Evolutionary conservation across 2,888 invertebrate genomes (phyloP), one percentile per base, ranked within the genome.

Genomic region (Leptinotarsa peninsularis): DNA sequence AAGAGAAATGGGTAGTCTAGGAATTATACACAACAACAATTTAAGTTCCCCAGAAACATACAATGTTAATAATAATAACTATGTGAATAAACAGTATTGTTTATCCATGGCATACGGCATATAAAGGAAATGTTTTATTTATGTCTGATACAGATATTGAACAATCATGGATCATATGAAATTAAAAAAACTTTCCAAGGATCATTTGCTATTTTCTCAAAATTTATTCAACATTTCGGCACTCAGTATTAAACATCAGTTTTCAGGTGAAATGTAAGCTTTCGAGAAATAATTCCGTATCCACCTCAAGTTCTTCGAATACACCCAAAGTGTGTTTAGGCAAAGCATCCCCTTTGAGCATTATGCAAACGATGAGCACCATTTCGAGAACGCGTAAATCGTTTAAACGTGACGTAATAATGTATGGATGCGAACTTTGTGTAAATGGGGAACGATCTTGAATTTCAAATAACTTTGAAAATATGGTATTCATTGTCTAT

Each of bases 331-430:
- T 33, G 33, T 33, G 63, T 63, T 63, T 63, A 63, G 63, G 63
- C 63, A 33, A 33, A 63, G 63, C 52, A 66, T 33, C 52, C 63
- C 58, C 74, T 74, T 74, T 74, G 74, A 71, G 71, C 60, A 68
- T 74, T 74, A 74, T 71, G 74, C 70, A 74, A 74, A 74, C 70
- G 74, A 71, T 74, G 66, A 66, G 69, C 56, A 66, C 66, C 70
- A 33, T 66, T 74, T 68, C 67, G 67, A 74, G 71, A 71, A 67
- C 23, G 66, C 70, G 71, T 67, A 71, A 71, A 74, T 71, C 71
- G 74, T 67, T 74, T 71, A 67, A 70, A 74, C 67, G 74, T 67
- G 66, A 66, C 66, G 66, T 67, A 74, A 71, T 74, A 74, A 67
- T 70, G 71, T 74, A 67, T 74, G 71, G 50, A 66, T 74, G 66